Evolutionary conservation across 2,113 vertebrate species (phyloP), one percentile per base, ranked within the genome.

Genomic region (Hemibagrus wyckioides): DNA sequence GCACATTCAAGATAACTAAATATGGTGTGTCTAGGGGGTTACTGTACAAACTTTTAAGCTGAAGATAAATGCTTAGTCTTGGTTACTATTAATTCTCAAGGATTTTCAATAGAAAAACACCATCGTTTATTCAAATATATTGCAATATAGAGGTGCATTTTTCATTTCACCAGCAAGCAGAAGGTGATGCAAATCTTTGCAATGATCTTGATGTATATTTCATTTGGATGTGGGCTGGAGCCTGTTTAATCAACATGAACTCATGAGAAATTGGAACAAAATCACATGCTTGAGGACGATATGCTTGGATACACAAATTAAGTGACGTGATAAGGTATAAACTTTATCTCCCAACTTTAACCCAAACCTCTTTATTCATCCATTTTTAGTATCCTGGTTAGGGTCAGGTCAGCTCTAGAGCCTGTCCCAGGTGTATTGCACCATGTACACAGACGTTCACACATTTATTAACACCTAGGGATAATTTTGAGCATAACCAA

Each of bases 221-320:
- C 25, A 80, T 80, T 39, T 57, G 19, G 6, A 80, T 39, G 30
- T 39, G 54, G 79, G 54, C 33, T 57, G 9, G 25, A 80, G 30
- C 30, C 50, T 57, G 54, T 80, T 59, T 80, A 80, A 80, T 80
- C 30, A 80, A 57, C 54, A 39, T 13, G 4, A 57, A 57, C 79
- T 39, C 33, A 59, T 80, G 54, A 57, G 52, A 80, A 23, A 57
- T 6, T 36, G 52, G 19, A 36, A 56, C 0, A 0, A 36, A 80
- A 33, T 56, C 15, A 33, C 33, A 80, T 80, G 33, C 21, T 25
- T 10, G 59, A 39, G 21, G 21, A 28, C 3, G 4, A 80, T 23
- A 33, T 79, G 19, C 50, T 57, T 80, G 77, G 13, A 33, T 80
- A 36, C 10, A 19, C 14, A 79, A 80, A 57, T 80, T 56, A 57